Conservation (phyloP, 2,888 invertebrate species). For the Chrysolina haemoptera region DNA sequence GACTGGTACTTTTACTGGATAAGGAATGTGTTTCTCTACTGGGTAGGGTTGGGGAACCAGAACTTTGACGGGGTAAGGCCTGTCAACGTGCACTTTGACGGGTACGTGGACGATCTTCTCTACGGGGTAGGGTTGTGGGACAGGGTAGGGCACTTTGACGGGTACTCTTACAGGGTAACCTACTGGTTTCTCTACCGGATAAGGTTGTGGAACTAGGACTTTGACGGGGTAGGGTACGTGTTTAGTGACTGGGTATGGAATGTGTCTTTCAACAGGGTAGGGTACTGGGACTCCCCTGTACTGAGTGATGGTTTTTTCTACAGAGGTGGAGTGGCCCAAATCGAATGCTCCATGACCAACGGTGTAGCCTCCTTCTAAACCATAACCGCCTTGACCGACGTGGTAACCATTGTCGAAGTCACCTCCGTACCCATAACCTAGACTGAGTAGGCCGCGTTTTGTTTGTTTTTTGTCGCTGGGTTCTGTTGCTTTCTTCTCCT, state of each 20-base stretch:
- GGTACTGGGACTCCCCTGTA: slow-evolving; percentile 78
- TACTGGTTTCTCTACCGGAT: slow-evolving; percentile 82
- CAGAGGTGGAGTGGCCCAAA: slow-evolving; percentile 70
- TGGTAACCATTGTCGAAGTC: slow-evolving; percentile 82
- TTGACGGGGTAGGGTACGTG: slow-evolving; percentile 77
- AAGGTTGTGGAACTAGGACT: slow-evolving; percentile 76
- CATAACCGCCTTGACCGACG: slow-evolving; percentile 75
- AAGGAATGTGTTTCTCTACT: slow-evolving; percentile 82
- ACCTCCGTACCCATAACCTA: slow-evolving; percentile 86
- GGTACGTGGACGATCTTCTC: slow-evolving; percentile 84
- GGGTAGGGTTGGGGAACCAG: slow-evolving; percentile 86
- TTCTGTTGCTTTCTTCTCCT: slow-evolving; percentile 74
- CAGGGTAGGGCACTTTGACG: slow-evolving; percentile 85
- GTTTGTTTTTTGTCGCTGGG: slow-evolving; percentile 81
- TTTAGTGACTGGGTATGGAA: slow-evolving; percentile 79
- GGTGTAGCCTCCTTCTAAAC: slow-evolving; percentile 54
- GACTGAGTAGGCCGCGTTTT: slow-evolving; percentile 84
- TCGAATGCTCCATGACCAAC: slow-evolving; percentile 53
- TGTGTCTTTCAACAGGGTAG: slow-evolving; percentile 76
- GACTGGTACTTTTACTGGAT: slow-evolving; percentile 83
- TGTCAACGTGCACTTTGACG: slow-evolving; percentile 79
- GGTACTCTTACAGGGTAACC: slow-evolving; percentile 83
- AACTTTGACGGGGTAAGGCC: slow-evolving; percentile 86
- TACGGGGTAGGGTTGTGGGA: slow-evolving; percentile 84
- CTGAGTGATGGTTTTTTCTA: slow-evolving; percentile 78